These are phyloP conservation scores for Labrus mixtus DNA, from an alignment of 2,113 vertebrate species.

Conservation along the genomic window DNA sequence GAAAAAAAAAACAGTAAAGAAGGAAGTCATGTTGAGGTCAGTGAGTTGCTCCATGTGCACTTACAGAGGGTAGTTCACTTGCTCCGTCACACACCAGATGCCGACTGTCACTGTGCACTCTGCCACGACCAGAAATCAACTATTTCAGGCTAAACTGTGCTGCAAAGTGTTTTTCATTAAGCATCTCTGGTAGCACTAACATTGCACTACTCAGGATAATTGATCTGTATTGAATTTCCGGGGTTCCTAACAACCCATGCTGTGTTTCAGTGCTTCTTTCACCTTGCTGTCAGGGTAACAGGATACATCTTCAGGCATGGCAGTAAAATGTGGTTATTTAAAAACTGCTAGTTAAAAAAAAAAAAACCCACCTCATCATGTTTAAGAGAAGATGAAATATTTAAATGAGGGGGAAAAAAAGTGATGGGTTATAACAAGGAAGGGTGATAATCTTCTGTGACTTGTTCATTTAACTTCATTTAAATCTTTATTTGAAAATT, in stretches of 20 bases:
- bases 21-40: slow-evolving; percentile 26
- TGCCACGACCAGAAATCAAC: slow-evolving; percentile 32
- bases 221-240: slow-evolving; percentile 51
- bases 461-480: slow-evolving; percentile 45
- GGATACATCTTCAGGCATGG: not conserved
- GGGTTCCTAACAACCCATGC: slow-evolving; percentile 1
- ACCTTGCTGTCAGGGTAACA: slow-evolving; percentile 37
- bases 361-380: not conserved
- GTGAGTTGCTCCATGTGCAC: not conserved
- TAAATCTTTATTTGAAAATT: slow-evolving; percentile 52
- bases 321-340: slow-evolving; percentile 31
- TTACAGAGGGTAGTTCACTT: slow-evolving; percentile 26
- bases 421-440: slow-evolving; percentile 11
- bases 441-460: slow-evolving; percentile 25
- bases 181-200: slow-evolving; percentile 5
- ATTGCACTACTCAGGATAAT: slow-evolving; percentile 35
- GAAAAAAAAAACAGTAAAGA: not conserved
- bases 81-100: slow-evolving; percentile 42
- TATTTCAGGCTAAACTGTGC: slow-evolving; percentile 30
- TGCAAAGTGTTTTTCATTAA: slow-evolving; percentile 51
- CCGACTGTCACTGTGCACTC: slow-evolving; percentile 37
- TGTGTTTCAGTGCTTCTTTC: slow-evolving; percentile 33
- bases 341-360: not conserved
- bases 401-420: slow-evolving; percentile 10
- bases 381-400: not conserved